Evolutionary conservation across 2,797 vertebrate species (phyloP), one percentile per base, ranked within the genome.

Genomic region (Sylvilagus floridanus): DNA sequence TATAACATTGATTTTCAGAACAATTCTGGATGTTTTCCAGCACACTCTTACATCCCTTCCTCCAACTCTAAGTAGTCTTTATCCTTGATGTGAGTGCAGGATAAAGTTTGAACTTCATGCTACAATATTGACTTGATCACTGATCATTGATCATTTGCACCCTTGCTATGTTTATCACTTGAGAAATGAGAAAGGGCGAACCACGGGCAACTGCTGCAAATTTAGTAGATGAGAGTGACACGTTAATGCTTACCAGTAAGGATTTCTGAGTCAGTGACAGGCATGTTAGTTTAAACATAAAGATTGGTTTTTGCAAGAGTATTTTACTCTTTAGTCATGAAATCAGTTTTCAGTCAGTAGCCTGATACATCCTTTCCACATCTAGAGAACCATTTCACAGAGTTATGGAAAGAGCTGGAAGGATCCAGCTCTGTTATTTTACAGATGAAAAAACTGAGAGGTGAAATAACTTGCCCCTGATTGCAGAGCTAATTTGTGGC

Each of bases 311-410:
- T 93, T 95, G 21, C 24, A 72, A 73, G 57, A 65, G 3, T 75
- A 65, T 88, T 91, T 95, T 94, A 37, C 72, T 90, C 68, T 63
- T 89, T 62, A 68, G 47, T 87, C 60, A 13, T 73, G 69, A 28
- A 63, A 24, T 42, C 52, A 63, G 22, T 54, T 65, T 94, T 37
- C 2, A 8, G 35, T 37, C 2, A 8, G 35, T 66, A 76, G 69
- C 90, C 75, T 57, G 30, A 42, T 75, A 32, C 47, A 24, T 37
- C 32, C 60, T 91, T 7, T 63, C 35, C 7, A 22, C 16, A 57
- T 63, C 50, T 28, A 21, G 47, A 76, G 75, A 86, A 72, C 42
- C 30, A 30, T 30, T 88, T 84, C 66, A 54, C 60, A 88, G 22
- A 79, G 54, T 50, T 77, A 71, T 63, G 28, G 54, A 90, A 81